Percentiles rank a stretch among this genome's conserved stretches.
Evolutionary conservation across 2,113 vertebrate species (phyloP).

Genomic region (Malurus alboscapulatus): DNA sequence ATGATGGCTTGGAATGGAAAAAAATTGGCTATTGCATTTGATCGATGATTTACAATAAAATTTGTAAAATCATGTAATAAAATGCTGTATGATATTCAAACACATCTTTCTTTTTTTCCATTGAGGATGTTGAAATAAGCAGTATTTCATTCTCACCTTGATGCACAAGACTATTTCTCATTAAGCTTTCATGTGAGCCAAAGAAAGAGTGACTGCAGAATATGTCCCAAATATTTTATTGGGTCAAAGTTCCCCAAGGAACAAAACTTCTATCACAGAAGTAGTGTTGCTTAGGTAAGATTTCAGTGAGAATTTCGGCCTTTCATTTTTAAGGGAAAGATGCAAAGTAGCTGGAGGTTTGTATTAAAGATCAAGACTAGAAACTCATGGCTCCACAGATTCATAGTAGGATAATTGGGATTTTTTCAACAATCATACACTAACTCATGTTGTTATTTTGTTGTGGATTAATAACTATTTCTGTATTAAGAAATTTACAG

Average conservation of each 20-base stretch:
- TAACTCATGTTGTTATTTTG: neutral
- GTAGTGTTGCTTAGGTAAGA: neutral
- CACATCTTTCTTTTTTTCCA: constrained; percentile 14
- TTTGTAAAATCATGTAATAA: constrained; percentile 59
- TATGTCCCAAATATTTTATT: neutral
- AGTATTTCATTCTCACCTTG: neutral
- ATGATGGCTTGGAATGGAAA: constrained; percentile 32
- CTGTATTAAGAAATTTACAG: neutral
- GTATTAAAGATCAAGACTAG: neutral
- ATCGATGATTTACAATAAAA: constrained; percentile 57
- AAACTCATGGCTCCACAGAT: neutral
- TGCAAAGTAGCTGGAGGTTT: neutral
- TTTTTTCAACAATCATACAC: neutral
- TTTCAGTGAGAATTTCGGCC: neutral
- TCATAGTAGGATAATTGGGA: neutral
- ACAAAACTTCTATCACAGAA: neutral
- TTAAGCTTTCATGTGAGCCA: neutral
- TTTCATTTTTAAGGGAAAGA: neutral
- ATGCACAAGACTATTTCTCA: neutral
- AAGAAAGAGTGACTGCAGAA: neutral
- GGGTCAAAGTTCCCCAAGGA: neutral
- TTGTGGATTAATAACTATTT: neutral
- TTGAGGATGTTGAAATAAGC: neutral
- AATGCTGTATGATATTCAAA: constrained; percentile 48
- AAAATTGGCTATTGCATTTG: constrained; percentile 40